Evolutionary conservation across 2,888 invertebrate species (phyloP).

Genomic region (Tenthredo scrophulariae): DNA sequence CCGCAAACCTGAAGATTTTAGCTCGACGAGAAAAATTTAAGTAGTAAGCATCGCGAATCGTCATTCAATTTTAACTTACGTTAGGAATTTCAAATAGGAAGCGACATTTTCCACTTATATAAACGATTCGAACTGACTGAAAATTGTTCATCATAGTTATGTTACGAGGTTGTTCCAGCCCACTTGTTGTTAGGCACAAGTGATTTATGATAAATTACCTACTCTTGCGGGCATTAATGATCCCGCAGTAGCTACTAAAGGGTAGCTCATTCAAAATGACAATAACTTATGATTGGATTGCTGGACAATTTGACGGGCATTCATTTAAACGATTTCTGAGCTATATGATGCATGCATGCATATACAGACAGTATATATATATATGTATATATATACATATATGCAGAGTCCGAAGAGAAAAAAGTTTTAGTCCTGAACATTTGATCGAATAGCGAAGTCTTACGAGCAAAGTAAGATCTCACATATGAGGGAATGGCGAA

Average conservation of each 20-base stretch:
- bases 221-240: not conserved
- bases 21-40: not conserved
- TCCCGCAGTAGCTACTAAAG: not conserved
- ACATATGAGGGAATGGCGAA: not conserved
- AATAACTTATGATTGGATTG: conserved; percentile 44
- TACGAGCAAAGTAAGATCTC: not conserved
- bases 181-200: conserved; percentile 1
- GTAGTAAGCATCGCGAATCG: not conserved
- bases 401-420: not conserved
- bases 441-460: not conserved
- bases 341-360: not conserved
- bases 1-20: not conserved
- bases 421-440: not conserved
- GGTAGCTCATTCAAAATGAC: conserved; percentile 31
- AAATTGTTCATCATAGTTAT: conserved; percentile 19
- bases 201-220: conserved; percentile 36
- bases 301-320: conserved; percentile 1
- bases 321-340: not conserved
- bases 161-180: not conserved
- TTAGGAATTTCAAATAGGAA: not conserved
- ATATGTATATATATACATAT: too few species aligned
- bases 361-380: too few species aligned
- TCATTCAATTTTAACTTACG: not conserved
- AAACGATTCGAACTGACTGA: not conserved
- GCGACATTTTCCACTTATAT: not conserved